A percentile compares a stretch with the other conserved stretches of the same genome.
phyloP scores from a whole-genome alignment of 2,888 invertebrate species.

The Lagria hirta region DNA sequence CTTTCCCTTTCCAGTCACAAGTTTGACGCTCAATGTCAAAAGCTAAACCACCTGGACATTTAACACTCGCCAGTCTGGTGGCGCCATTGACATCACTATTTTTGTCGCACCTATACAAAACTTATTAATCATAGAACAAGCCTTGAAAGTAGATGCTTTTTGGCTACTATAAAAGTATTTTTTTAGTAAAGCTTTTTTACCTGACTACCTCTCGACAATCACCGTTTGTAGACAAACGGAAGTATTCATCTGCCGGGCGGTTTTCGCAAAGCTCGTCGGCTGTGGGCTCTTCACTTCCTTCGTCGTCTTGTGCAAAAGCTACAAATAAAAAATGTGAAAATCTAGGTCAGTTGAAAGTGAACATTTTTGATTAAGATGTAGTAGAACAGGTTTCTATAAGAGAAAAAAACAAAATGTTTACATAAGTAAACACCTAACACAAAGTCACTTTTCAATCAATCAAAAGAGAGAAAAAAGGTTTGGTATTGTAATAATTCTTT shows the following conservation, averaged over 20 bases:
- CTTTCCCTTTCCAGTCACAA: constrained; percentile 95
- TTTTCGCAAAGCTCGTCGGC: constrained; percentile 85
- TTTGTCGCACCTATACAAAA: constrained; percentile 78
- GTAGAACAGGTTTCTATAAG: constrained; percentile 38
- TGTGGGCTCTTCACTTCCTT: constrained; percentile 60
- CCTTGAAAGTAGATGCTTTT: too few species aligned
- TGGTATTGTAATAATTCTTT: too few species aligned
- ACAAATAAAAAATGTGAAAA: constrained; percentile 42
- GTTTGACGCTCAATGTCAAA: constrained; percentile 94
- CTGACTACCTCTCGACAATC: constrained; percentile 94
- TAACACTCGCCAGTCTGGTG: constrained; percentile 83
- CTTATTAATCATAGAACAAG: constrained; percentile 9
- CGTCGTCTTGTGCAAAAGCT: constrained; percentile 69
- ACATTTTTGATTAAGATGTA: constrained; percentile 30
- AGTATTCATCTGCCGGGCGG: constrained; percentile 89
- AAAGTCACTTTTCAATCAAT: background rate
- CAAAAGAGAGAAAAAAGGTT: background rate
- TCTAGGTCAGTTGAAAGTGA: constrained; percentile 43
- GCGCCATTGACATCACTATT: constrained; percentile 84
- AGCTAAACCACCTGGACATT: constrained; percentile 87
- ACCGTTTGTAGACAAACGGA: constrained; percentile 78
- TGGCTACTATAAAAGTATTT: background rate
- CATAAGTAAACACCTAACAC: constrained; percentile 16
- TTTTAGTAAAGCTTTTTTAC: too few species aligned
- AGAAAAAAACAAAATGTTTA: constrained; percentile 19